These are phyloP conservation scores for Otis tarda DNA, from an alignment of 2,113 vertebrate genomes.

Conservation along the genomic window DNA sequence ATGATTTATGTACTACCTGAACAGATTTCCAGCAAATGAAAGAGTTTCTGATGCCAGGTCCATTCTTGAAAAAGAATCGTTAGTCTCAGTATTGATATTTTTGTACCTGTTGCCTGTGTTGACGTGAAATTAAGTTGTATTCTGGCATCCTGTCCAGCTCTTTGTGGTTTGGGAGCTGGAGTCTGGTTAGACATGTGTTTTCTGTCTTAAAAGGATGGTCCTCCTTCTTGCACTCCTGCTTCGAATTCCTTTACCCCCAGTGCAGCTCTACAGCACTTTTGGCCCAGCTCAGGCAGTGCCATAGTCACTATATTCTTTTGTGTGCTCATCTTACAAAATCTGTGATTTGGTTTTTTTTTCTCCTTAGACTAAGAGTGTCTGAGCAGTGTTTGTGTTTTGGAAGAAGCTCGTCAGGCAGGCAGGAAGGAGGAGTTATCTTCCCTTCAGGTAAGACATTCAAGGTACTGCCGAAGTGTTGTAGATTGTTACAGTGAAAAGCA, in stretches of 20 bases:
- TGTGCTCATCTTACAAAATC: not conserved
- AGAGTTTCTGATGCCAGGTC: not conserved
- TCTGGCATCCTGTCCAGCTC: not conserved
- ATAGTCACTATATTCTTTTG: not conserved
- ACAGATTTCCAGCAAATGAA: not conserved
- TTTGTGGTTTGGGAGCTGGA: not conserved
- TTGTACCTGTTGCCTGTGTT: not conserved
- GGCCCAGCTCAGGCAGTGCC: not conserved
- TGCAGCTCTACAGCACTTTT: not conserved
- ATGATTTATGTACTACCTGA: slow-evolving; percentile 7
- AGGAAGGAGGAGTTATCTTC: not conserved
- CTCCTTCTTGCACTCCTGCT: not conserved
- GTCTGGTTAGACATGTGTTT: not conserved
- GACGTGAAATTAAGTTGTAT: not conserved
- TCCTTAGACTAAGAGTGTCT: not conserved
- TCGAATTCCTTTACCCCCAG: not conserved
- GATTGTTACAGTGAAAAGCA: not conserved
- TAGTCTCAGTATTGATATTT: not conserved
- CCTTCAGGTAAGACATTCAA: not conserved
- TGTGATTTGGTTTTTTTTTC: not conserved
- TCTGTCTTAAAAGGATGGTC: not conserved
- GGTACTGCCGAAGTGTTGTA: not conserved
- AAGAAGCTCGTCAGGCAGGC: not conserved
- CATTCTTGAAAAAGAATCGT: not conserved
- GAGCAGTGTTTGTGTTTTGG: not conserved